Evolutionary conservation across 53 echinoderm and acorn worm species (phyloP).

Genomic region (Hippasteria phrygiana): DNA sequence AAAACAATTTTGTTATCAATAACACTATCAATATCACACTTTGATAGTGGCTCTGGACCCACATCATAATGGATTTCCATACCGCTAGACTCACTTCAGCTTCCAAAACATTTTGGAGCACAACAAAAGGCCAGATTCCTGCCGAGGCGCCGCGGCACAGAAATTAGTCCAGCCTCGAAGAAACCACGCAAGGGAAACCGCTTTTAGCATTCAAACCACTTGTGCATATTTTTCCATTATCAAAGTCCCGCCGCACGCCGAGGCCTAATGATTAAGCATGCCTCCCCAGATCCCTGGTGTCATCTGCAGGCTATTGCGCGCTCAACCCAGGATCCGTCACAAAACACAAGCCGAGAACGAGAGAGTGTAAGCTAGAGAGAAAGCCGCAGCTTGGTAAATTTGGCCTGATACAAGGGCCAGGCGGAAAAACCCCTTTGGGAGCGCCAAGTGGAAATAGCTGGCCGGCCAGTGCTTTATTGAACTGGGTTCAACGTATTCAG

Average conservation of each 20-base stretch:
- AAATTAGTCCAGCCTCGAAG: neutral
- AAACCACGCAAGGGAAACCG: neutral
- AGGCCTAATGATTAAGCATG: neutral
- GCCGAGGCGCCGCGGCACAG: neutral
- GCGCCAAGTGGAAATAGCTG: constrained; percentile 45
- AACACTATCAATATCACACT: neutral
- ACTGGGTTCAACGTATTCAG: neutral
- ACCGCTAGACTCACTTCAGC: constrained; percentile 2
- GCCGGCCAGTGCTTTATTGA: constrained; percentile 27
- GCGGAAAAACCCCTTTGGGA: constrained; percentile 18
- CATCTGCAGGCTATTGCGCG: too few relatives aligned
- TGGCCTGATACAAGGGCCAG: neutral
- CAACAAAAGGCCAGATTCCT: constrained; percentile 1
- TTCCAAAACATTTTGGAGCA: constrained; percentile 18
- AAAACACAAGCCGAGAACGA: too few relatives aligned
- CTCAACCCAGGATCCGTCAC: too few relatives aligned
- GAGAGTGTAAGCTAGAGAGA: neutral
- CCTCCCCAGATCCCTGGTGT: neutral
- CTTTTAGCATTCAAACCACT: constrained; percentile 21
- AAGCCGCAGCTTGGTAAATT: neutral
- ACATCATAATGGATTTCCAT: neutral
- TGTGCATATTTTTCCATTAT: constrained; percentile 12
- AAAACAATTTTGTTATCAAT: neutral
- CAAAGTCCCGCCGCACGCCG: neutral
- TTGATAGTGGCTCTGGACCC: neutral